Conservation (phyloP, 1,140 invertebrate genomes). For the Coptotermes formosanus region DNA sequence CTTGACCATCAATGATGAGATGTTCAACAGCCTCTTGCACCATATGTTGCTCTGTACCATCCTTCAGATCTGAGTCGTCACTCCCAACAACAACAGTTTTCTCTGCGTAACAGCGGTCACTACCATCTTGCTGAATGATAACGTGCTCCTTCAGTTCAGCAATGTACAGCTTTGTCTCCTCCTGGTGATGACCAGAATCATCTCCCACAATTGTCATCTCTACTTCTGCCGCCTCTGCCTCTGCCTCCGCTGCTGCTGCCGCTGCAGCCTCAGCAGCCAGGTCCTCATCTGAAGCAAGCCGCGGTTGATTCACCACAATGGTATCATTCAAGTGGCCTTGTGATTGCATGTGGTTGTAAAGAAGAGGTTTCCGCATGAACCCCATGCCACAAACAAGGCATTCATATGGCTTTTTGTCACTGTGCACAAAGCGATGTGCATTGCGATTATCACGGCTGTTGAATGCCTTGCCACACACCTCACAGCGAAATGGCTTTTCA, state of each 20-base stretch:
- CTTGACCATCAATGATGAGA: slow-evolving; percentile 56
- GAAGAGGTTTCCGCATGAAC: slow-evolving; percentile 78
- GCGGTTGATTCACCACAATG: slow-evolving; percentile 76
- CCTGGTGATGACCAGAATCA: slow-evolving; percentile 32
- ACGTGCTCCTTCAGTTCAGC: slow-evolving; percentile 56
- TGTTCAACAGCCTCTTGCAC: slow-evolving; percentile 50
- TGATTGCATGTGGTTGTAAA: slow-evolving; percentile 75
- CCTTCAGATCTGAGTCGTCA: slow-evolving; percentile 42
- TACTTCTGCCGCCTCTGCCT: slow-evolving; percentile 40
- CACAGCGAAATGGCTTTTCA: slow-evolving; percentile 75
- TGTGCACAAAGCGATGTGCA: slow-evolving; percentile 80
- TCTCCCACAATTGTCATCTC: slow-evolving; percentile 45
- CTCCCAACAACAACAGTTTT: slow-evolving; percentile 38
- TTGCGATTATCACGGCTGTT: slow-evolving; percentile 81
- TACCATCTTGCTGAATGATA: slow-evolving; percentile 49
- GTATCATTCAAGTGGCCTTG: slow-evolving; percentile 70
- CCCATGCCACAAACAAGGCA: slow-evolving; percentile 76
- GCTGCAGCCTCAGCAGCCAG: slow-evolving; percentile 49
- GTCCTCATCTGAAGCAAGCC: slow-evolving; percentile 60
- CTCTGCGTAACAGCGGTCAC: slow-evolving; percentile 41
- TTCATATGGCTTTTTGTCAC: slow-evolving; percentile 82
- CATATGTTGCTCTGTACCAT: slow-evolving; percentile 44
- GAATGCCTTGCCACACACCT: slow-evolving; percentile 85
- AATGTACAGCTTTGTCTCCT: slow-evolving; percentile 54
- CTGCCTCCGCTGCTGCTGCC: slow-evolving; percentile 45